Percentiles rank a stretch among this genome's conserved stretches.
phyloP scores from a whole-genome alignment of 2,797 vertebrate species.

The Crocidura indochinensis region DNA sequence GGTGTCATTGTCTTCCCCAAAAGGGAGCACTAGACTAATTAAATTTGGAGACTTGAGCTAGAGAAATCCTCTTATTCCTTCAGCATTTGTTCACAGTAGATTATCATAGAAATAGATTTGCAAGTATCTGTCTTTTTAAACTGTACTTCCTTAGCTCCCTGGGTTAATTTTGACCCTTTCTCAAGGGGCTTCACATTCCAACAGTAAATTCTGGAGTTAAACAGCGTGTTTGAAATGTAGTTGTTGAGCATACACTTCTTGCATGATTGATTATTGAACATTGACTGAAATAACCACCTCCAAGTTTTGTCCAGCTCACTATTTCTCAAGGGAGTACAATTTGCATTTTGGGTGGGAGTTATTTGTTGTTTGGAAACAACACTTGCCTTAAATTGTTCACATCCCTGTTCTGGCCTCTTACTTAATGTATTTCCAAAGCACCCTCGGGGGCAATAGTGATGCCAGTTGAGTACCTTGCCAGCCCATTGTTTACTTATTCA shows the following conservation, averaged over 20 bases:
- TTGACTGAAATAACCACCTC: not conserved
- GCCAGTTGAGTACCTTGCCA: not conserved
- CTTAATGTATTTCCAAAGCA: not conserved
- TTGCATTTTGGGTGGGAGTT: not conserved
- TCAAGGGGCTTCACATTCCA: conserved; percentile 20
- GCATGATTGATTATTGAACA: not conserved
- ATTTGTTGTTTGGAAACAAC: not conserved
- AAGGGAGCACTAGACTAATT: too few relatives aligned
- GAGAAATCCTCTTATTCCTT: not conserved
- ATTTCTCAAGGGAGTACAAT: not conserved
- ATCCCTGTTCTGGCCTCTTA: not conserved
- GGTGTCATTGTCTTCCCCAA: too few relatives aligned
- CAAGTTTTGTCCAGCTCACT: not conserved
- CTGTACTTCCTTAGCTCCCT: not conserved
- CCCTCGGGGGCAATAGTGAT: not conserved
- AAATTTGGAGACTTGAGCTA: too few relatives aligned
- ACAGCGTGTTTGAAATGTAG: not conserved
- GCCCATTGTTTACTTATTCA: not conserved
- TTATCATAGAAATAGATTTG: not conserved
- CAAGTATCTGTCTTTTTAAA: not conserved
- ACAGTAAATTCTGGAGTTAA: conserved; percentile 2
- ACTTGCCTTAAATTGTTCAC: not conserved
- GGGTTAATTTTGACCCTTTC: not conserved
- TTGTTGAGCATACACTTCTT: not conserved
- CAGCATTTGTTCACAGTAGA: not conserved